Evolutionary conservation across 2,797 vertebrate genomes (phyloP), one percentile per base, ranked within the genome.

Genomic region (Amblyraja radiata): DNA sequence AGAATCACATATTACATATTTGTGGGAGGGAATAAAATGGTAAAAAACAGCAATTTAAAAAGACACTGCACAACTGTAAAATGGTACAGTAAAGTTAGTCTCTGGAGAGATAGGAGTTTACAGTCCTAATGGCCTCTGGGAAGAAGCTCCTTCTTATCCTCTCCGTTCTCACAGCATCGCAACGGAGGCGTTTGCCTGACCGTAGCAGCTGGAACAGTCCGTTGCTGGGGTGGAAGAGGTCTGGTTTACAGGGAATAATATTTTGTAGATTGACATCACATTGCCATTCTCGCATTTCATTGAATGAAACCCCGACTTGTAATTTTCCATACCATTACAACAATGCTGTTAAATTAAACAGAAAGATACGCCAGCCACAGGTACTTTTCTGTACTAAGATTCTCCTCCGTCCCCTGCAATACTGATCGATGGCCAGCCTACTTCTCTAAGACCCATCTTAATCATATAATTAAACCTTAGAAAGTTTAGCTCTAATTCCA

Each of bases 401-500:
- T 71, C 58, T 63, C 32, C 65, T 16, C 65, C 71, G 4, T 71
- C 6, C 0, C 16, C 32, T 25, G 65, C 65, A 90, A 36, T 21
- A 36, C 9, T 90, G 11, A 18, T 18, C 88, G 73, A 25, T 90
- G 65, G 25, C 7, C 63, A 73, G 36, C 68, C 32, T 23, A 9
- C 36, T 73, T 28, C 25, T 90, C 16, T 36, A 21, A 90, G 46
- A 68, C 13, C 36, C 80, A 54, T 13, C 78, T 1, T 0, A 23
- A 1, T 1, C 86, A 58, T 6, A 88, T 0, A 23, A 1, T 1
- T 90, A 58, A 8, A 88, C 84, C 93, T 78, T 8, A 36, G 65
- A 18, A 58, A 83, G 92, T 93, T 84, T 11, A n/a, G 91, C 94
- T 58, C 93, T 94, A 79, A 73, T 93, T 94, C 94, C 95, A 96